Base-by-base conservation (phyloP, 1,140 invertebrate species). In the Zaprionus ornatus region DNA sequence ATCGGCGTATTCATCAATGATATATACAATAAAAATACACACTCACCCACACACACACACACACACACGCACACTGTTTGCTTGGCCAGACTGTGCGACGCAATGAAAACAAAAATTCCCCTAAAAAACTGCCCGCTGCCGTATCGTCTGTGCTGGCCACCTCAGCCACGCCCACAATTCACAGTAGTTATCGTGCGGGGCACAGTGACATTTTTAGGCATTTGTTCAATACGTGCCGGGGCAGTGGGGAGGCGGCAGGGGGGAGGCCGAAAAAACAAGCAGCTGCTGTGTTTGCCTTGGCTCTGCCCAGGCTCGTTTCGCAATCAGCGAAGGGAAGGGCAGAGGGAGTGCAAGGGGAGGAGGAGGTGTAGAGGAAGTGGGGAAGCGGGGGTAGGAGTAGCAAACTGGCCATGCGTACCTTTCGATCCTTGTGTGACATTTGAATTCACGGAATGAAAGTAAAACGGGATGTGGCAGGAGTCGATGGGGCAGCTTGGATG, bases 1-100 rank as follows among this genome's bases (percentile, higher is more conserved):
- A 92, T 92, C 91, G 91, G 91, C 87, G 80, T 79, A 91, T 90
- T 92, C 91, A 92, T 92, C 91, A 92, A 92, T 92, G 91, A 91
- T 91, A 92, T 88, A 91, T 90, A 90, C 87, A 90, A 90, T 85
- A 86, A 86, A 90, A 86, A 90, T 77, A 86, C 79, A 90, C 80
- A 77, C 40, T 42, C 66, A 69, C 57, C 40, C 64, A 40, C 50
- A 25, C 12, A 86, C 77, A 86, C 80, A 68, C 48, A 55, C 77
- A 72, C 48, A 64, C 66, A 69, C 66, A 32, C 70, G 32, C 48
- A 25, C 7, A n/a, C 19, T 50, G 48, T 32, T 12, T 55, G 29
- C 57, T 62, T 15, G 66, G 70, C 71, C 78, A 86, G 83, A 68
- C 81, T 55, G 40, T 64, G 64, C 61, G 79, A 77, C 77, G 77